Evolutionary conservation across 2,113 vertebrate species (phyloP).

Genomic region (Erythrolamprus reginae): DNA sequence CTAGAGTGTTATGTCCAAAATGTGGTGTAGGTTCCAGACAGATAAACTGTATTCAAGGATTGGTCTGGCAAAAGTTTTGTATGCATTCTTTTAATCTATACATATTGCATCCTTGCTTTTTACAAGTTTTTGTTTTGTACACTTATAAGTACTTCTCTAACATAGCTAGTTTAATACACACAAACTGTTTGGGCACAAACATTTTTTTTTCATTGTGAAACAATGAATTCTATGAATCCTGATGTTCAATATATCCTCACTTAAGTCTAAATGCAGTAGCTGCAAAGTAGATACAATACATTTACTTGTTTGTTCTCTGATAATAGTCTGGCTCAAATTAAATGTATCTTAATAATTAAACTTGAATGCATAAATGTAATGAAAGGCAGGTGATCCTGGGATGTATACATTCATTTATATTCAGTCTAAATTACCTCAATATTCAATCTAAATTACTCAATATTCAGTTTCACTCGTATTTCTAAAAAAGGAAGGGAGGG

Average conservation of each 20-base stretch:
- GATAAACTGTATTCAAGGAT: too few relatives aligned
- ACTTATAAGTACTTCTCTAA: background rate
- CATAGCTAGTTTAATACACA: background rate
- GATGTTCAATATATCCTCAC: background rate
- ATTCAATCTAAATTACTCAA: background rate
- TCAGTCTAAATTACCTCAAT: background rate
- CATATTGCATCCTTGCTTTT: background rate
- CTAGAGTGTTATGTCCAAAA: too few relatives aligned
- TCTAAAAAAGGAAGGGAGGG: background rate
- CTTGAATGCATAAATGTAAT: background rate
- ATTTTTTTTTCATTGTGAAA: background rate
- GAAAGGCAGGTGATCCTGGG: background rate
- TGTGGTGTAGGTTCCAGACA: too few relatives aligned
- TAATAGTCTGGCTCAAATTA: background rate
- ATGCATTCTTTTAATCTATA: too few relatives aligned
- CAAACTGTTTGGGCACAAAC: background rate
- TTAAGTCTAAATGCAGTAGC: background rate
- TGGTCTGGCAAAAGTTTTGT: too few relatives aligned
- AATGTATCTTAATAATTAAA: background rate
- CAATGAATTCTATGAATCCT: background rate
- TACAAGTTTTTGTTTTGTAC: background rate
- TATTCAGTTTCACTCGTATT: background rate
- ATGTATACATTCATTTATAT: background rate
- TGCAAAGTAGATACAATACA: background rate
- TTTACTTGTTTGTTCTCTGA: background rate